Evolutionary conservation across 1,140 invertebrate genomes (phyloP), one percentile per base, ranked within the genome.

Genomic region (Antheraea pernyi): DNA sequence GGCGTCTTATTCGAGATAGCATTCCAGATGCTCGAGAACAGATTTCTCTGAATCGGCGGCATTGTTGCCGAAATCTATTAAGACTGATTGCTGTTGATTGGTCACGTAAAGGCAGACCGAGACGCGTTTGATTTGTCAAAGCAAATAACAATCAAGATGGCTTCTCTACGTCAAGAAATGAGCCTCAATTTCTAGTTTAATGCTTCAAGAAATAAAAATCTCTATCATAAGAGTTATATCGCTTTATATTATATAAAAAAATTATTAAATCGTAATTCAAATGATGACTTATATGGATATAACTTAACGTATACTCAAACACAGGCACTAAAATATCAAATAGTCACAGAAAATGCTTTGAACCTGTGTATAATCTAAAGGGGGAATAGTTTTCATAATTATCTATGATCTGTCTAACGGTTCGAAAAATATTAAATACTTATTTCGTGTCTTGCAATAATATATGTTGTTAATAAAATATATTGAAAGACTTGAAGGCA

Each of bases 71-170:
- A 53, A 53, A 53, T 53, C 46, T 53, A 53, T 53, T 53, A 53
- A 53, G 46, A 11, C 46, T 53, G 46, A 53, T 53, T 53, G 46
- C 46, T 53, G 46, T 53, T 53, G 46, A 53, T 53, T 53, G 46
- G 46, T 53, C 46, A 53, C 46, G 46, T 53, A 53, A 53, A 53
- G 46, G 46, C 46, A 53, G 46, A 53, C 46, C 46, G 46, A 53
- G 46, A 53, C 46, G 46, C 59, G 19, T 22, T 36, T 61, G 18
- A 36, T 61, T 61, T 61, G 59, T 22, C 30, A 61, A 61, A 61
- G 59, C 59, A 61, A 61, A 61, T 61, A 61, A 36, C 59, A 61
- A 61, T 61, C 59, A 61, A 61, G 59, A 61, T 61, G 16, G 19
- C 18, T 61, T 22, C 59, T 61, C 59, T 6, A n/a, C 46, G 46